Evolutionary conservation across 2,797 vertebrate species (phyloP).

Genomic region (Diplodus sargus): DNA sequence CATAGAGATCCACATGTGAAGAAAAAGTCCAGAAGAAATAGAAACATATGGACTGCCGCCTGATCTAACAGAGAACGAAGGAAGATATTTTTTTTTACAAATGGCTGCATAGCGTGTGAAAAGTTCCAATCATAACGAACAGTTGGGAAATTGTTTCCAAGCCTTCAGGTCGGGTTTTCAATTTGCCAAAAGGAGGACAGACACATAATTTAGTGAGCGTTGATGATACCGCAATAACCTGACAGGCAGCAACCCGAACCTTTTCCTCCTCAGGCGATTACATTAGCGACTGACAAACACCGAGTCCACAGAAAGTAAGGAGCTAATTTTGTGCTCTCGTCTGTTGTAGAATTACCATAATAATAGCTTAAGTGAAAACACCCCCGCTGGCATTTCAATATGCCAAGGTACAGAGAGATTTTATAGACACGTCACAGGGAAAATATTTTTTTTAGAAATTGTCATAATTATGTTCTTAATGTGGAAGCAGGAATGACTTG

Average conservation of each 20-base stretch:
- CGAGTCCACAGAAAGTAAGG: background rate
- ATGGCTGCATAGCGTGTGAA: background rate
- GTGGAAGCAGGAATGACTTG: background rate
- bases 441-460: background rate
- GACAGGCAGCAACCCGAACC: background rate
- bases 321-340: background rate
- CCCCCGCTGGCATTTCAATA: conserved; percentile 12
- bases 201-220: background rate
- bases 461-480: background rate
- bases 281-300: background rate
- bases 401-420: background rate
- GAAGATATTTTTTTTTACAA: background rate
- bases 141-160: conserved; percentile 2
- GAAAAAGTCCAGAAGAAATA: background rate
- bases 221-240: background rate
- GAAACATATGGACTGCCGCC: conserved; percentile 15
- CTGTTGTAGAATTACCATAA: conserved; percentile 1
- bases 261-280: background rate
- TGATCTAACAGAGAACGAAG: conserved; percentile 3
- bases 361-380: conserved; percentile 2
- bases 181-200: conserved; percentile 27
- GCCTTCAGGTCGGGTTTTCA: conserved; percentile 6
- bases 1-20: background rate
- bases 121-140: background rate
- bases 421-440: background rate